These are phyloP conservation scores for Creontiades dilutus DNA, from an alignment of 2,888 invertebrate genomes.

Conservation along the genomic window DNA sequence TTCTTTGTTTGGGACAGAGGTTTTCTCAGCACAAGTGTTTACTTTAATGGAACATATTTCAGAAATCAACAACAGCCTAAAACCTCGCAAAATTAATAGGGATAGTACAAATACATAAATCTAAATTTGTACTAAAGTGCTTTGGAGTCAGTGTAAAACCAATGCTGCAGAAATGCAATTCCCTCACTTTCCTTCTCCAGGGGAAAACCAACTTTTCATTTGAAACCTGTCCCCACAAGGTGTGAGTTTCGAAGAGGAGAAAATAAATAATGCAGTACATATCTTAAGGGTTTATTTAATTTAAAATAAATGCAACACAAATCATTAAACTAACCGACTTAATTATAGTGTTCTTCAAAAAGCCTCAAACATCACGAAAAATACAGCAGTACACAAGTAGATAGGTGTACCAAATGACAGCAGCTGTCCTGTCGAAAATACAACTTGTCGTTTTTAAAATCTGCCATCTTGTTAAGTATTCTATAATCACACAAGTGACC, in stretches of 20 bases:
- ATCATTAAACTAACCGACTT: neutral
- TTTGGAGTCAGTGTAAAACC: neutral
- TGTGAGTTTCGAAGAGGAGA: neutral
- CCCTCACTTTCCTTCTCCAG: neutral
- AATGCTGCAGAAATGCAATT: neutral
- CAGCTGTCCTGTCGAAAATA: too few relatives aligned
- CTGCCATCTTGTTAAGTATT: too few relatives aligned
- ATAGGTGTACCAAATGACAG: too few relatives aligned
- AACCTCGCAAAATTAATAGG: neutral
- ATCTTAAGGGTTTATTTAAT: neutral
- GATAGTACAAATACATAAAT: neutral
- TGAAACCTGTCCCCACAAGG: too few relatives aligned
- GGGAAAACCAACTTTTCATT: neutral
- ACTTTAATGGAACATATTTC: neutral
- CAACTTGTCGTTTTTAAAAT: too few relatives aligned
- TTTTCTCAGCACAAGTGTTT: too few relatives aligned
- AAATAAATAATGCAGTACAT: neutral
- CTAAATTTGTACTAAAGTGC: neutral
- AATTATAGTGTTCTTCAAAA: neutral
- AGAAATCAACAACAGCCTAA: neutral
- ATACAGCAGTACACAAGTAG: too few relatives aligned
- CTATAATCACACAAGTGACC: neutral
- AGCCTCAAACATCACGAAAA: neutral
- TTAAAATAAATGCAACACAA: neutral
- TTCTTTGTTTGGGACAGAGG: too few relatives aligned